Conservation (phyloP, 2,113 vertebrate species). For the Himantopus leucocephalus region DNA sequence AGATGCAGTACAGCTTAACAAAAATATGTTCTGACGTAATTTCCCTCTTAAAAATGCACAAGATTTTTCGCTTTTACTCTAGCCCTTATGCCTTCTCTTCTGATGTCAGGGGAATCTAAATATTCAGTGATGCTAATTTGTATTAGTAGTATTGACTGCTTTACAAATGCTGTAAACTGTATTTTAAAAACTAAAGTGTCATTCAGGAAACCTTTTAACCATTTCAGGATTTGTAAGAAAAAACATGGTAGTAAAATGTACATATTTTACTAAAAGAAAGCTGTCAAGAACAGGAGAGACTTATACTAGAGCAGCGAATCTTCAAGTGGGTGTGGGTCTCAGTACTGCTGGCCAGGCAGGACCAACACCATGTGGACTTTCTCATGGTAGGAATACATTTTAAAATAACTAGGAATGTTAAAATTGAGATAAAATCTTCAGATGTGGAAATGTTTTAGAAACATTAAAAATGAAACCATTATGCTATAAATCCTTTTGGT, state of each 20-base stretch:
- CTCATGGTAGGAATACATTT: background rate
- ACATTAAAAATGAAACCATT: background rate
- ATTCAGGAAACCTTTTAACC: background rate
- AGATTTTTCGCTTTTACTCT: background rate
- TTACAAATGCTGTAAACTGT: background rate
- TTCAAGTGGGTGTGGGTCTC: background rate
- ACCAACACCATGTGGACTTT: background rate
- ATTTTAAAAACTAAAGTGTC: background rate
- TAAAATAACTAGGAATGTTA: background rate
- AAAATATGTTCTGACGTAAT: background rate
- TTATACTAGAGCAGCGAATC: background rate
- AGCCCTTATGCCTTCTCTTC: background rate
- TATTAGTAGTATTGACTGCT: background rate
- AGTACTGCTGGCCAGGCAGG: background rate
- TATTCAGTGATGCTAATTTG: constrained; percentile 22
- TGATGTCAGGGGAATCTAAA: constrained; percentile 3
- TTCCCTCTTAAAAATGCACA: background rate
- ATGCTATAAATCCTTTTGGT: constrained; percentile 7
- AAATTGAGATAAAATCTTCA: background rate
- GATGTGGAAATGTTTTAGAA: background rate
- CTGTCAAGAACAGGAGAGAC: background rate
- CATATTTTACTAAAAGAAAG: background rate
- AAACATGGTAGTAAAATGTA: background rate
- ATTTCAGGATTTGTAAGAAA: background rate
- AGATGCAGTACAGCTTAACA: background rate